These are phyloP conservation scores for Formica exsecta DNA, from an alignment of 1,140 invertebrate species.

Conservation along the genomic window DNA sequence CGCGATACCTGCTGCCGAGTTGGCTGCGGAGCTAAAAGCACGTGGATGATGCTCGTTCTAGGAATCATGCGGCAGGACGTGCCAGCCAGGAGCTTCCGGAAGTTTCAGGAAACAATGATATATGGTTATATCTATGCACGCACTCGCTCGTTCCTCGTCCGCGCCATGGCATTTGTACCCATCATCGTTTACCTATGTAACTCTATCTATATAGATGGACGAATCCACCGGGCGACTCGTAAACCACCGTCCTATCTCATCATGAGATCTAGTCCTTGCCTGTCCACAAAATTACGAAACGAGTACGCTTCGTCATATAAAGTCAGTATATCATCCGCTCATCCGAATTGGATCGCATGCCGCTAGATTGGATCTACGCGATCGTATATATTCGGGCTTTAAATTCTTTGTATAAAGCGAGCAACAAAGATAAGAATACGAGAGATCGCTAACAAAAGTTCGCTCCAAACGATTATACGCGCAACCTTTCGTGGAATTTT, in stretches of 20 bases:
- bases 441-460: background rate
- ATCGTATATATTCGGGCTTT: background rate
- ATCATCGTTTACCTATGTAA: constrained; percentile 23
- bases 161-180: constrained; percentile 35
- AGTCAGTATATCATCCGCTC: background rate
- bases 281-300: constrained; percentile 41
- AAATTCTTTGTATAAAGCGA: background rate
- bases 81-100: constrained; percentile 47
- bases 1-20: constrained; percentile 23
- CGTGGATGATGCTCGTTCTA: constrained; percentile 35
- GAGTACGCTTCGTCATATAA: background rate
- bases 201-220: constrained; percentile 2
- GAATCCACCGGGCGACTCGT: constrained; percentile 43
- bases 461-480: background rate
- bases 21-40: background rate
- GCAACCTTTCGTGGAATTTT: constrained; percentile 24
- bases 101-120: constrained; percentile 54
- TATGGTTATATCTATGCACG: constrained; percentile 29
- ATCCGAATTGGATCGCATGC: background rate
- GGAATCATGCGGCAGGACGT: constrained; percentile 56
- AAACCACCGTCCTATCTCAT: constrained; percentile 20
- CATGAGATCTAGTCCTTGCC: constrained; percentile 10
- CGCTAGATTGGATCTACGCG: background rate
- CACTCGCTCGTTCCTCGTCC: background rate
- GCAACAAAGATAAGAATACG: background rate